These are phyloP conservation scores for Melinopterus prodromus DNA, from an alignment of 2,888 invertebrate species.

Conservation along the genomic window DNA sequence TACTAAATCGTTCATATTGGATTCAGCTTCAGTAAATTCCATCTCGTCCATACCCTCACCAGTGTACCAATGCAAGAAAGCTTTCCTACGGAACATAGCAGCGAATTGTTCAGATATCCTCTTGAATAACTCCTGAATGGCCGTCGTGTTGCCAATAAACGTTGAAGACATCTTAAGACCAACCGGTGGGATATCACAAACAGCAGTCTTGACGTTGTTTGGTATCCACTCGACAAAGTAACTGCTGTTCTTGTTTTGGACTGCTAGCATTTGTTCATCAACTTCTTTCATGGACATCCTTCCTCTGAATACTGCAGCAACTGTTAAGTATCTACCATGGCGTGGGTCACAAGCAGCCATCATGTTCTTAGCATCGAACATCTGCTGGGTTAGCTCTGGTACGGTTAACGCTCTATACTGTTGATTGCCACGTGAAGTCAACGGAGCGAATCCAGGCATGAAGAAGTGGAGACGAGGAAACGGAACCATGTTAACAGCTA, in stretches of 20 bases:
- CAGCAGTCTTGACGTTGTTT: slow-evolving; percentile 82
- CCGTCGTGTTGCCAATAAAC: slow-evolving; percentile 69
- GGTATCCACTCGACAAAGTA: slow-evolving; percentile 87
- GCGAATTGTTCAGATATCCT: slow-evolving; percentile 88
- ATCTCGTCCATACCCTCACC: slow-evolving; percentile 98
- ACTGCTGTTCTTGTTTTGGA: slow-evolving; percentile 81
- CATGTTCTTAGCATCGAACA: slow-evolving; percentile 97
- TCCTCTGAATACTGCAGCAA: slow-evolving; percentile 76
- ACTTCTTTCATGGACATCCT: slow-evolving; percentile 81
- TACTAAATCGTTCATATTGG: slow-evolving; percentile 91
- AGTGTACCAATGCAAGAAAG: slow-evolving; percentile 98
- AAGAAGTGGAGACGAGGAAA: slow-evolving; percentile 97
- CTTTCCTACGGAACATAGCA: slow-evolving; percentile 95
- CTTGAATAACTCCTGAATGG: slow-evolving; percentile 78
- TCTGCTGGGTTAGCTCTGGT: slow-evolving; percentile 90
- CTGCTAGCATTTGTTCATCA: slow-evolving; percentile 81
- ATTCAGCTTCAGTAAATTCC: slow-evolving; percentile 97
- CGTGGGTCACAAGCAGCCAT: slow-evolving; percentile 89
- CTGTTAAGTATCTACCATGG: slow-evolving; percentile 74
- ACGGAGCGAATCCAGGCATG: slow-evolving; percentile 95
- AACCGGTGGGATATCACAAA: slow-evolving; percentile 80
- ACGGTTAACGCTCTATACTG: slow-evolving; percentile 88
- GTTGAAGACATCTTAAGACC: slow-evolving; percentile 71
- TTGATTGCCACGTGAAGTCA: slow-evolving; percentile 88
- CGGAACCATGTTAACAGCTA: slow-evolving; percentile 97